Evolutionary conservation across 2,113 vertebrate genomes (phyloP), one percentile per base, ranked within the genome.

Genomic region (Geococcyx californianus): DNA sequence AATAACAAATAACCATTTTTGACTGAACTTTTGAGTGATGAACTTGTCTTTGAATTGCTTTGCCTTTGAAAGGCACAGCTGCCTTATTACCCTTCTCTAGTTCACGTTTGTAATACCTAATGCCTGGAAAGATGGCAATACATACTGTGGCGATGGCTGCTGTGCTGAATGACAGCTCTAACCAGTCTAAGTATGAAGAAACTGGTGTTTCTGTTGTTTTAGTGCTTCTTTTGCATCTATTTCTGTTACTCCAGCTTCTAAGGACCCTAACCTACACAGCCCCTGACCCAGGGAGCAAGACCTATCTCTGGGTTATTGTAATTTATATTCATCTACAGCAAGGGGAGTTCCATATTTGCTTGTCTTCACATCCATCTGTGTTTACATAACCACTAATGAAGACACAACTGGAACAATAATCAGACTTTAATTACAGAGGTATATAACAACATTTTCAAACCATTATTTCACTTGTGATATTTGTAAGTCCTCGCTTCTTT

Each of bases 381-480:
- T 96, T 95, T 97, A 94, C 60, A 60, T 70, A 91, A 31, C 44
- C 7, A 0, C 36, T 94, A 92, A 90, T 64, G 64, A 92, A 52
- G 66, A 52, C 79, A 75, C 44, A 86, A 92, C 79, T 90, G 64
- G 73, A 94, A 84, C 4, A 5, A 44, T 87, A 86, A 93, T 68
- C 88, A 94, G 80, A 88, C 45, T 88, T 93, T 82, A 95, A 93
- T 96, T 90, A 84, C 60, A 62, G 63, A 83, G 59, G 18, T 47
- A 26, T 84, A 52, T 59, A 78, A 75, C 29, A 69, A 38, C 60
- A 84, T 72, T 87, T 68, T 80, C 52, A 68, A 93, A 13, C 40
- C 24, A 55, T 84, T 73, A 42, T 83, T 95, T 91, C 1, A 0
- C 26, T 40, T 90, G 28, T n/a, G 58, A 60, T 21, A 60, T 85